These are phyloP conservation scores for Creontiades dilutus DNA, from an alignment of 2,888 invertebrate genomes.

Conservation along the genomic window DNA sequence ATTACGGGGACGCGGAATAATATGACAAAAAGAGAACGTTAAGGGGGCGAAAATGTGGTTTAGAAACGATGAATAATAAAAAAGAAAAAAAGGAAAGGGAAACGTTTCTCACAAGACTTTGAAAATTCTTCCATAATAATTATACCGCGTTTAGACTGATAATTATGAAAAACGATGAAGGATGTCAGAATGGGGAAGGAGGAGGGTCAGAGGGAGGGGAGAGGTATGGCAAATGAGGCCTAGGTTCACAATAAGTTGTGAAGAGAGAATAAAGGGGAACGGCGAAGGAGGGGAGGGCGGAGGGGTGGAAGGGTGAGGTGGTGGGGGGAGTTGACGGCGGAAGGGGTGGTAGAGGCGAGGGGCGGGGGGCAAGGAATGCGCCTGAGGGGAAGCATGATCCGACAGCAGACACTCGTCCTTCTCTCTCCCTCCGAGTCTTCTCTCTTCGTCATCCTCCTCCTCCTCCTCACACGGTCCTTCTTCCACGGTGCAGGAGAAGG, in stretches of 20 bases:
- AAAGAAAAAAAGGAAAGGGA: too few relatives aligned
- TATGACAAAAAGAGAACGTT: background rate
- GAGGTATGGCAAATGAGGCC: constrained; percentile 60
- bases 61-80: constrained; percentile 6
- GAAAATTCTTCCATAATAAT: constrained; percentile 57
- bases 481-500: background rate
- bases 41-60: constrained; percentile 13
- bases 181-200: constrained; percentile 45
- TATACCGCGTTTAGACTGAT: constrained; percentile 41
- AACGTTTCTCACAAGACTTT: constrained; percentile 39
- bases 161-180: constrained; percentile 71
- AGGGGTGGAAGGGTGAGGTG: constrained; percentile 41
- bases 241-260: constrained; percentile 73
- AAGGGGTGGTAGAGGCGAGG: constrained; percentile 11
- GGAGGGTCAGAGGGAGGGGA: constrained; percentile 61
- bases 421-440: constrained; percentile 72
- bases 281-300: constrained; percentile 50
- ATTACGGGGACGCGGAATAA: background rate
- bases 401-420: constrained; percentile 71
- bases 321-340: constrained; percentile 49
- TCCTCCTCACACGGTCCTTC: constrained; percentile 34
- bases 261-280: constrained; percentile 60
- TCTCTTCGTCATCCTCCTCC: constrained; percentile 75
- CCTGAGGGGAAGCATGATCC: constrained; percentile 67
- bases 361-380: constrained; percentile 55